A percentile compares a stretch with the other conserved stretches of the same genome.
Conservation (phyloP, 2,797 vertebrate genomes). For the Meriones psammophilus region DNA sequence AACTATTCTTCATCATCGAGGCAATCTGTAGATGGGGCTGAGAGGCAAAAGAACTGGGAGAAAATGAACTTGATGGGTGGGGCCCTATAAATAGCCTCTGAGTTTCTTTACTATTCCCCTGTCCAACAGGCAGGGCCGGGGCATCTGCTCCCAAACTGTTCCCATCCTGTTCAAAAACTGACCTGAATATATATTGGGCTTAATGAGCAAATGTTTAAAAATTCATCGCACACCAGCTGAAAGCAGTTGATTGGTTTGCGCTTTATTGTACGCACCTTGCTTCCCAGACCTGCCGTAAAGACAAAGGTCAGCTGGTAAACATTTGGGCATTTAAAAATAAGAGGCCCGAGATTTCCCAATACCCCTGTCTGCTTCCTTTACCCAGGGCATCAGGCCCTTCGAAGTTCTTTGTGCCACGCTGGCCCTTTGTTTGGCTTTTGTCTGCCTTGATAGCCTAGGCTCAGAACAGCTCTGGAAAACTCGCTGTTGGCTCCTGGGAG, state of each 20-base stretch:
- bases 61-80: conserved; percentile 84
- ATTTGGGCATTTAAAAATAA: conserved; percentile 90
- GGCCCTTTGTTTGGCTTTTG: background rate
- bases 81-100: conserved; percentile 84
- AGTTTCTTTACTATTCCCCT: conserved; percentile 85
- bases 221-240: conserved; percentile 92
- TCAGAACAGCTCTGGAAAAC: background rate
- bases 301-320: conserved; percentile 91
- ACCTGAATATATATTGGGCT: conserved; percentile 92
- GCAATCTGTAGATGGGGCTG: conserved; percentile 69
- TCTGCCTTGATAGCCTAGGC: conserved; percentile 49
- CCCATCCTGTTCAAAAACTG: conserved; percentile 90
- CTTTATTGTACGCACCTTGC: conserved; percentile 91
- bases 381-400: conserved; percentile 54
- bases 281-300: conserved; percentile 90
- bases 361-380: conserved; percentile 83
- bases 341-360: conserved; percentile 86
- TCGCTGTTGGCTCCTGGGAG: background rate
- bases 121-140: conserved; percentile 87
- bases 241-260: conserved; percentile 92
- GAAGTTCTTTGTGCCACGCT: conserved; percentile 76
- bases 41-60: conserved; percentile 68
- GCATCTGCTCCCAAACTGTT: conserved; percentile 92
- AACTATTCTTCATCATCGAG: conserved; percentile 72
- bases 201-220: conserved; percentile 92